phyloP scores from a whole-genome alignment of 1,140 invertebrate genomes.

The Littorina saxatilis region DNA sequence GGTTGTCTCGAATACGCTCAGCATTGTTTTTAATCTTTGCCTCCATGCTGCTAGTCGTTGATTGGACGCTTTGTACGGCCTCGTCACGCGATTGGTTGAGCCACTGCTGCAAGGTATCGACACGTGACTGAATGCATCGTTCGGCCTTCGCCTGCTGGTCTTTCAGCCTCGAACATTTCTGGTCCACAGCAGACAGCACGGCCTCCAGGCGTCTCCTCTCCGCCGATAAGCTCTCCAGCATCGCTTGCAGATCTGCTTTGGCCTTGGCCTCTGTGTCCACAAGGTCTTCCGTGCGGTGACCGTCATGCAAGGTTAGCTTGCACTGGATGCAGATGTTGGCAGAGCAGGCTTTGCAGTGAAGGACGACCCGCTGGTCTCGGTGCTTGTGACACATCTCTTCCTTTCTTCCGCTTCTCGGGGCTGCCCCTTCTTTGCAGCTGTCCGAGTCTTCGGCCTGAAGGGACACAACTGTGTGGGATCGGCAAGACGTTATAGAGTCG shows the following conservation, averaged over 20 bases:
- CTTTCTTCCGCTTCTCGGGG: too few relatives aligned
- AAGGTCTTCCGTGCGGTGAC: conserved; percentile 19
- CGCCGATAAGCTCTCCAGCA: not conserved
- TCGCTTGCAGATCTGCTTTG: not conserved
- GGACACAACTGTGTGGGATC: not conserved
- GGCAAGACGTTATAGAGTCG: not conserved
- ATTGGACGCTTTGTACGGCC: not conserved
- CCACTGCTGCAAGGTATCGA: not conserved
- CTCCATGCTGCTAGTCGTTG: not conserved
- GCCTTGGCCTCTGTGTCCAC: not conserved
- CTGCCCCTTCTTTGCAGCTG: not conserved
- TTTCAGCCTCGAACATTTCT: not conserved
- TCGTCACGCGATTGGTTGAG: not conserved
- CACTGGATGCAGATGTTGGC: conserved; percentile 23
- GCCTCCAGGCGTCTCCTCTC: not conserved
- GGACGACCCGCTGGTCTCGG: not conserved
- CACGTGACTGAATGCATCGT: not conserved
- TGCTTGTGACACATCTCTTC: conserved; percentile 18
- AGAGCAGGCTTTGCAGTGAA: not conserved
- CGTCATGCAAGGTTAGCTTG: conserved; percentile 20
- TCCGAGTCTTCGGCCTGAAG: not conserved
- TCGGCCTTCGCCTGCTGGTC: not conserved
- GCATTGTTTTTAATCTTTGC: too few relatives aligned
- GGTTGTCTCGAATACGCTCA: not conserved
- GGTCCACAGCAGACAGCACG: not conserved